phyloP scores from a whole-genome alignment of 2,113 vertebrate genomes.

The Saiga tatarica region DNA sequence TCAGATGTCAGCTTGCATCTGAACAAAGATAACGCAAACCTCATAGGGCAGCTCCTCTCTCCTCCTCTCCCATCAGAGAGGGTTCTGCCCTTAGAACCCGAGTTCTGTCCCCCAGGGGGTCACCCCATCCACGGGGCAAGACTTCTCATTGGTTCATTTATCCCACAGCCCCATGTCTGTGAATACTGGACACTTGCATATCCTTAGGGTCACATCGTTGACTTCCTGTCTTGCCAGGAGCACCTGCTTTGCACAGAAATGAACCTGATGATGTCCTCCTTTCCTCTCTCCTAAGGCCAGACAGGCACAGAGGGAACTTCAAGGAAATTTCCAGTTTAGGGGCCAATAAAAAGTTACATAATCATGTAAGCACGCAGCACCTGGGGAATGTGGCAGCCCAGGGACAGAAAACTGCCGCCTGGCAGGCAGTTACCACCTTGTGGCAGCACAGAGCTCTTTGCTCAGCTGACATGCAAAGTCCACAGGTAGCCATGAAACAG shows the following conservation, averaged over 20 bases:
- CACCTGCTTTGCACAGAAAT: not conserved
- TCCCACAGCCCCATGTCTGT: not conserved
- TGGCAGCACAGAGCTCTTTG: not conserved
- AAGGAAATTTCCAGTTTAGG: not conserved
- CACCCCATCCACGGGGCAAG: not conserved
- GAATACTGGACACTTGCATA: not conserved
- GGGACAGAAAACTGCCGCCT: not conserved
- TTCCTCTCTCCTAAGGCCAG: not conserved
- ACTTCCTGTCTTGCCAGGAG: not conserved
- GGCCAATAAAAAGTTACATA: not conserved
- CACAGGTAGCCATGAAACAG: not conserved
- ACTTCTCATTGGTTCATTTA: not conserved
- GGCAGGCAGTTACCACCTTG: not conserved
- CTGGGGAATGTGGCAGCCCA: not conserved
- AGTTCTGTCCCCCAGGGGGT: not conserved
- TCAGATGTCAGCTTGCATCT: not conserved
- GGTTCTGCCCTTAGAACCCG: not conserved
- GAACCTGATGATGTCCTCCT: not conserved
- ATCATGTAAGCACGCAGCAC: not conserved
- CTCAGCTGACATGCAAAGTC: not conserved
- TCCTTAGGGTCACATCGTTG: not conserved
- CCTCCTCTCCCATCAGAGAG: not conserved
- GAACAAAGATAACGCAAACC: not conserved
- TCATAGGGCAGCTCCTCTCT: not conserved
- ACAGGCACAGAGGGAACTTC: not conserved